Percentiles rank a stretch among this genome's conserved stretches.
These are phyloP conservation scores for Dolomedes plantarius DNA, from an alignment of 2,888 invertebrate genomes.

Conservation along the genomic window DNA sequence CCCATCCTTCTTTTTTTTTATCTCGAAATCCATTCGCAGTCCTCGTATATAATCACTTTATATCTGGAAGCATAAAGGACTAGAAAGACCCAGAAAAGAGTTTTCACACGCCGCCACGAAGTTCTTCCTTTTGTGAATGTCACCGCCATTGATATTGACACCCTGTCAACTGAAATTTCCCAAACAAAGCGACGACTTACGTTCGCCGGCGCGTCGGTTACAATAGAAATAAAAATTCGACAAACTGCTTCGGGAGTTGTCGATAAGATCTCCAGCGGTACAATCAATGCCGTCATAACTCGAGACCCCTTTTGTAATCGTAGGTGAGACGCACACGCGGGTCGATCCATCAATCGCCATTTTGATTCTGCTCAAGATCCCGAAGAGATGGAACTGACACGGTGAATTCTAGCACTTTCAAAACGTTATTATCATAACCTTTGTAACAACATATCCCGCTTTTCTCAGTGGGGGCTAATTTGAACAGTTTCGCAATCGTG, in stretches of 20 bases:
- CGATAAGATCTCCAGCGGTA: slow-evolving; percentile 15
- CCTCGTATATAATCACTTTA: background rate
- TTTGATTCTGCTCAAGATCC: background rate
- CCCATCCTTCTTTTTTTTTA: background rate
- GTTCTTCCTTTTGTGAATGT: background rate
- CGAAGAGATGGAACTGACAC: no score
- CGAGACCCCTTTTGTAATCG: background rate
- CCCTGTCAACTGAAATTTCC: slow-evolving; percentile 11
- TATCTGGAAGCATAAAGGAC: background rate
- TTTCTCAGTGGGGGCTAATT: no score
- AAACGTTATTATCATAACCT: no score
- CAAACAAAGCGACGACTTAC: background rate
- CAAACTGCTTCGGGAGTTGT: background rate
- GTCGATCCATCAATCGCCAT: background rate
- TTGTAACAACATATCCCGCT: no score
- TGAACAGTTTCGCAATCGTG: no score
- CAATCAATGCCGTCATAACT: slow-evolving; percentile 25
- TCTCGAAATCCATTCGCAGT: background rate
- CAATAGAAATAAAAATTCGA: slow-evolving; percentile 9
- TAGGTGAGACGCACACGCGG: background rate
- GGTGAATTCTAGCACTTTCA: no score
- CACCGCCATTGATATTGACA: slow-evolving; percentile 5
- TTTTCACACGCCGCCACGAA: background rate
- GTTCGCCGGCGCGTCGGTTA: background rate
- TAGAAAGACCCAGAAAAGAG: background rate